Evolutionary conservation across 2,888 invertebrate genomes (phyloP), one percentile per base, ranked within the genome.

Genomic region (Monopis laevigella): DNA sequence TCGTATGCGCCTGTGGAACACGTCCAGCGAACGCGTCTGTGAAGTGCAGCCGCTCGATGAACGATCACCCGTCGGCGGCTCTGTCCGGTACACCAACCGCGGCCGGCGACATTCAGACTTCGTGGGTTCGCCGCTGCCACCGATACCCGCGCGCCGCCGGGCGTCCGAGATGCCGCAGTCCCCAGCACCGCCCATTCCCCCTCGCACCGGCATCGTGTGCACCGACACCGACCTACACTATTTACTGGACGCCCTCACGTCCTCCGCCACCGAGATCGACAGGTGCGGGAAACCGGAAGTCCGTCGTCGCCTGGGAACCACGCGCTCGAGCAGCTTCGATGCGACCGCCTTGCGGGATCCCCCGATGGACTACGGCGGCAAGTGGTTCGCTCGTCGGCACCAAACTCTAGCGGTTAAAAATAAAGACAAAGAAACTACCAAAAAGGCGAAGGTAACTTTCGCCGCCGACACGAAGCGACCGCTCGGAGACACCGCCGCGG

Each of bases 261-360:
- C 91, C 2, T 91, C 92, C 11, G 89, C 91, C 27, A 89, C 88
- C 43, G 92, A 92, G 62, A 90, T 91, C 58, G 86, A 89, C 59
- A 83, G 85, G 61, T 88, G 86, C 57, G 88, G 85, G 41, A 83
- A 81, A 43, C 70, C 80, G n/a, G 85, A 86, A 43, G 84, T 83
- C 48, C 68, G 83, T 16, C 78, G 75, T 45, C 82, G 84, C 40
- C 70, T 88, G 43, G 87, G 86, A 47, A 88, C 87, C 48, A 88
- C 86, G 61, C 86, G 92, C 41, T 92, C 92, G 11, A 92, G 91
- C 65, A 93, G 92, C 64, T 92, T 93, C 55, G 92, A 93, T 62
- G 86, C 91, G 1, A 91, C 92, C 13, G 84, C 90, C 14, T 78
- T 92, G 28, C 78, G 84, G 34, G 82, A 83, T 5, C 67, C 68